These are phyloP conservation scores for Dryococelus australis DNA, from an alignment of 2,888 invertebrate species.

Conservation along the genomic window DNA sequence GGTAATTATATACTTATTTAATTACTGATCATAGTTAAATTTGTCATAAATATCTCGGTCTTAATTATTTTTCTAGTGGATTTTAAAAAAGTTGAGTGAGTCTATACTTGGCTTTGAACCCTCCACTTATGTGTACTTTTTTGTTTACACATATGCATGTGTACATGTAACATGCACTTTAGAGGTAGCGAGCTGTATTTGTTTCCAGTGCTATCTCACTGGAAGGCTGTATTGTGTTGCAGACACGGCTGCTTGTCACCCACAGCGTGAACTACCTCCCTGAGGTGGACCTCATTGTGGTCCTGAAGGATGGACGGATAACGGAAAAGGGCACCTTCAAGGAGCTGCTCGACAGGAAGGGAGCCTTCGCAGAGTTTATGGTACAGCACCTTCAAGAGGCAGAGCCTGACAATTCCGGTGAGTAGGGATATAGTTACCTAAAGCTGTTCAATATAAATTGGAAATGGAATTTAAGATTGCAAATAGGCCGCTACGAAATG, in stretches of 20 bases:
- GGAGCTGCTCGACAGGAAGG: slow-evolving; percentile 84
- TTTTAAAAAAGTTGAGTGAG: too few species aligned
- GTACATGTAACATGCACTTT: too few species aligned
- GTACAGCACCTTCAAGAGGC: slow-evolving; percentile 62
- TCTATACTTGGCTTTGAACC: too few species aligned
- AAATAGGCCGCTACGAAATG: too few species aligned
- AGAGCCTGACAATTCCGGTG: slow-evolving; percentile 42
- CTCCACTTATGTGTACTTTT: too few species aligned
- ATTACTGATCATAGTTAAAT: too few species aligned
- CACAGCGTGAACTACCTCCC: slow-evolving; percentile 94
- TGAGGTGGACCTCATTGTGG: slow-evolving; percentile 88
- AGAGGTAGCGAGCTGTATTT: too few species aligned
- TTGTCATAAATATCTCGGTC: too few species aligned
- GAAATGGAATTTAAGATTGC: too few species aligned
- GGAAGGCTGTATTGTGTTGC: slow-evolving; percentile 22
- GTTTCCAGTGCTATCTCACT: not conserved
- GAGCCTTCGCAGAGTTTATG: slow-evolving; percentile 85
- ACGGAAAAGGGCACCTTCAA: slow-evolving; percentile 91
- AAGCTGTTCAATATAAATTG: too few species aligned
- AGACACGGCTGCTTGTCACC: slow-evolving; percentile 91
- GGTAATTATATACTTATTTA: too few species aligned
- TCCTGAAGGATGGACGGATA: slow-evolving; percentile 85
- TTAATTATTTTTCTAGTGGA: too few species aligned
- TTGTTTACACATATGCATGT: not conserved
- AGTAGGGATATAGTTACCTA: slow-evolving; percentile 39